phyloP scores from a whole-genome alignment of 2,888 invertebrate species.

The Parasteatoda lunata region DNA sequence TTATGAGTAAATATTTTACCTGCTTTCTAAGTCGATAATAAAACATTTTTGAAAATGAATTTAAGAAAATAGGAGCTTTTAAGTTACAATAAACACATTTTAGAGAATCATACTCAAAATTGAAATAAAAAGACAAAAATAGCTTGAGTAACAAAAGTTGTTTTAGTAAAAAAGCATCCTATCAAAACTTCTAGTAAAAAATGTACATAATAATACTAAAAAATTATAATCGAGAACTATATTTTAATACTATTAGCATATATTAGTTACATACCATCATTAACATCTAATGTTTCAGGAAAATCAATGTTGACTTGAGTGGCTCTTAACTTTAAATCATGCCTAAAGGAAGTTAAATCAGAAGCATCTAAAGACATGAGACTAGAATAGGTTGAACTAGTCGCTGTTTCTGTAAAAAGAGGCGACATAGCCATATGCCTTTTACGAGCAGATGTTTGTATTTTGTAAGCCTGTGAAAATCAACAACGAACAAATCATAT shows the following conservation, averaged over 20 bases:
- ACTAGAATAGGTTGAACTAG: constrained; percentile 29
- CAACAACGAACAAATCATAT: neutral
- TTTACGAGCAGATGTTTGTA: constrained; percentile 77
- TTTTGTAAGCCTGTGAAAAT: constrained; percentile 72
- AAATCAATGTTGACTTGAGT: constrained; percentile 48
- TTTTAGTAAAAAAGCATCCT: neutral
- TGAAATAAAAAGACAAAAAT: no score
- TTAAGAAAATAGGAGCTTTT: no score
- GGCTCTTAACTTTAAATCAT: constrained; percentile 28
- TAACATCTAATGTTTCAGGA: constrained; percentile 53
- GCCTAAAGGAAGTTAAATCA: constrained; percentile 16
- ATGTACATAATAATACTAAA: neutral
- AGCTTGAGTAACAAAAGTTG: no score
- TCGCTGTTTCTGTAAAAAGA: constrained; percentile 78
- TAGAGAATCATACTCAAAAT: no score
- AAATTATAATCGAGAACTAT: neutral
- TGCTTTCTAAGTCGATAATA: no score
- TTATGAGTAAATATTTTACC: no score
- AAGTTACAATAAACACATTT: no score
- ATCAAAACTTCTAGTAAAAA: neutral
- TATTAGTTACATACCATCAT: constrained; percentile 10
- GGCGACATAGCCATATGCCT: constrained; percentile 80
- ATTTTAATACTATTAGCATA: no score
- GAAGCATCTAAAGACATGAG: constrained; percentile 26
- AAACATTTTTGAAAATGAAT: no score